Percentiles rank a stretch among this genome's conserved stretches.
Evolutionary conservation across 2,888 invertebrate species (phyloP).

Genomic region (Tetropium fuscum): DNA sequence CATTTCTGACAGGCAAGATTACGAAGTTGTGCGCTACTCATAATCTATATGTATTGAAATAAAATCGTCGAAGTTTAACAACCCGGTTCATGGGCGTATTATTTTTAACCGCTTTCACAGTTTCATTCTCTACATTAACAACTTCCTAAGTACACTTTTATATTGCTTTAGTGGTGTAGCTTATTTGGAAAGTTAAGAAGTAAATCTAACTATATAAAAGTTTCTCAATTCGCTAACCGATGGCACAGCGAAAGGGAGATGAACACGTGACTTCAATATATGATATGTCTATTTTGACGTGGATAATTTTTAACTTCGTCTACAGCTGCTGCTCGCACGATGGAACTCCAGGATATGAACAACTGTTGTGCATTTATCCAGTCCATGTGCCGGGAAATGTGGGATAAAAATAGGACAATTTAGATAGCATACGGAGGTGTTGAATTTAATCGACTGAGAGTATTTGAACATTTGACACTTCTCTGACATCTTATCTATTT

Average conservation of each 20-base stretch:
- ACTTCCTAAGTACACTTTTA: slow-evolving; percentile 46
- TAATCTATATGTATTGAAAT: slow-evolving; percentile 5
- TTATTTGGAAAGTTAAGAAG: slow-evolving; percentile 29
- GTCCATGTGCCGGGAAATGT: too few relatives aligned
- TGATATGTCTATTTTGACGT: too few relatives aligned
- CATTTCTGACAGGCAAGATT: neutral
- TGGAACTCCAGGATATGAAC: too few relatives aligned
- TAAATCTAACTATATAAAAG: slow-evolving; percentile 24
- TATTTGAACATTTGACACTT: too few relatives aligned
- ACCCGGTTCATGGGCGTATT: slow-evolving; percentile 35
- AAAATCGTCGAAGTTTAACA: slow-evolving; percentile 5
- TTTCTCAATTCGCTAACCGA: slow-evolving; percentile 7
- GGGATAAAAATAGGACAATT: too few relatives aligned
- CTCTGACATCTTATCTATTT: too few relatives aligned
- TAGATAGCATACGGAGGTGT: too few relatives aligned
- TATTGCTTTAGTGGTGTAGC: slow-evolving; percentile 42
- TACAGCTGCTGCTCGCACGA: too few relatives aligned
- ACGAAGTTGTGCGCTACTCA: neutral
- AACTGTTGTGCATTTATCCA: too few relatives aligned
- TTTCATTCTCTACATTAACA: slow-evolving; percentile 44
- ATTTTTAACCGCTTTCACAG: slow-evolving; percentile 42
- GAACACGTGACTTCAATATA: neutral
- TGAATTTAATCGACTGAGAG: too few relatives aligned
- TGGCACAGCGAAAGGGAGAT: neutral
- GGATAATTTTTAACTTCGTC: too few relatives aligned